These are phyloP conservation scores for Tylochromis polylepis DNA, from an alignment of 2,113 vertebrate species.

Conservation along the genomic window DNA sequence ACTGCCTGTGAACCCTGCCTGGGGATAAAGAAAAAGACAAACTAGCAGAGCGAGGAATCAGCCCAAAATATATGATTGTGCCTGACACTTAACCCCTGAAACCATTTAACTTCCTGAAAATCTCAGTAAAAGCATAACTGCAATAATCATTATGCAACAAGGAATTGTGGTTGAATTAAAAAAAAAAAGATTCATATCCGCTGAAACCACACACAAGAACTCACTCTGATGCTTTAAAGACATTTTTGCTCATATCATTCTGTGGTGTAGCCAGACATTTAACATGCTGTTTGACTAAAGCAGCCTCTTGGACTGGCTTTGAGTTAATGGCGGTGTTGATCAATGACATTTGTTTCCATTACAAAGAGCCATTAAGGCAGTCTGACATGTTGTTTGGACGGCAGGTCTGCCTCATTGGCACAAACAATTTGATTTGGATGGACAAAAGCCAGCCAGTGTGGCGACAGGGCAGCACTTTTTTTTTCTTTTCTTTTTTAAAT, in stretches of 20 bases:
- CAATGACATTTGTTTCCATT: slow-evolving; percentile 41
- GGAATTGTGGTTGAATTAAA: neutral
- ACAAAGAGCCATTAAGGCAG: slow-evolving; percentile 23
- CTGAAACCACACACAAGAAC: neutral
- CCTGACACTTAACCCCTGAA: neutral
- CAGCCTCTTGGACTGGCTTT: neutral
- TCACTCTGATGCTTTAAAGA: neutral
- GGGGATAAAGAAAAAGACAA: slow-evolving; percentile 24
- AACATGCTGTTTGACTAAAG: slow-evolving; percentile 18
- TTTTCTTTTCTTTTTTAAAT: neutral
- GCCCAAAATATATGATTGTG: neutral
- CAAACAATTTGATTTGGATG: slow-evolving; percentile 27
- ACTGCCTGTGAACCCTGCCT: neutral
- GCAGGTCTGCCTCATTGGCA: slow-evolving; percentile 6
- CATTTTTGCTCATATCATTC: neutral
- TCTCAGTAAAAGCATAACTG: neutral
- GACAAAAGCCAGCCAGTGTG: neutral
- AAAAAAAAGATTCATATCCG: neutral
- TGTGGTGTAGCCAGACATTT: neutral
- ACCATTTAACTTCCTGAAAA: neutral
- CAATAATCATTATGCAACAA: neutral
- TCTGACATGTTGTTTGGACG: slow-evolving; percentile 17
- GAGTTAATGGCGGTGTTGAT: neutral
- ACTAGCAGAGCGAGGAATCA: neutral
- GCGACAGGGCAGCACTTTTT: neutral